These are phyloP conservation scores for Caenorhabditis macrosperma DNA, from an alignment of 2,888 invertebrate genomes.

Conservation along the genomic window DNA sequence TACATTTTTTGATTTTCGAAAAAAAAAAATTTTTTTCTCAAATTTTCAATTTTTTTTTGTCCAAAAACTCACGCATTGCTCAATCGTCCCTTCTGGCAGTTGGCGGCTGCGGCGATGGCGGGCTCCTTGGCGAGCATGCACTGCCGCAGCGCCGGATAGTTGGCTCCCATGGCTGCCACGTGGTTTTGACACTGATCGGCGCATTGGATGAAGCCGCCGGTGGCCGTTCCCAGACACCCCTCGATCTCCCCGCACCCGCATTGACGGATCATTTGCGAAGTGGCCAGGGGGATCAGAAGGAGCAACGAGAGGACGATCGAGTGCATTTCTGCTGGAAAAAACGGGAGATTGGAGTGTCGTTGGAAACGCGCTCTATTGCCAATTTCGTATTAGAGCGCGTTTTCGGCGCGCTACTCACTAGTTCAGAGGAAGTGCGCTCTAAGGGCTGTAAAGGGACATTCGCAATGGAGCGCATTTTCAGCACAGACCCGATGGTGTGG, in stretches of 20 bases:
- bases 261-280: slow-evolving; percentile 72
- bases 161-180: slow-evolving; percentile 73
- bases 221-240: slow-evolving; percentile 62
- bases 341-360: neutral
- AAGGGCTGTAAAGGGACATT: too few relatives aligned
- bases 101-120: slow-evolving; percentile 64
- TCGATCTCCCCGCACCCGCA: slow-evolving; percentile 73
- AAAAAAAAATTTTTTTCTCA: neutral
- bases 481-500: too few relatives aligned
- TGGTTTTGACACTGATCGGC: slow-evolving; percentile 77
- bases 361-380: too few relatives aligned
- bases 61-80: slow-evolving; percentile 63
- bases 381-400: too few relatives aligned
- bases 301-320: slow-evolving; percentile 3
- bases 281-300: slow-evolving; percentile 30
- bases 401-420: too few relatives aligned
- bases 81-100: slow-evolving; percentile 69
- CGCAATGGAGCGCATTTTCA: neutral
- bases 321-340: slow-evolving; percentile 10
- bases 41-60: neutral
- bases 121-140: slow-evolving; percentile 72
- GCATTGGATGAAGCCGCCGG: slow-evolving; percentile 71
- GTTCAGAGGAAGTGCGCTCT: too few relatives aligned
- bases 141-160: slow-evolving; percentile 68
- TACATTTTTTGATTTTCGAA: neutral